Base-by-base conservation (phyloP, 2,797 vertebrate genomes). In the Epinephelus awoara region DNA sequence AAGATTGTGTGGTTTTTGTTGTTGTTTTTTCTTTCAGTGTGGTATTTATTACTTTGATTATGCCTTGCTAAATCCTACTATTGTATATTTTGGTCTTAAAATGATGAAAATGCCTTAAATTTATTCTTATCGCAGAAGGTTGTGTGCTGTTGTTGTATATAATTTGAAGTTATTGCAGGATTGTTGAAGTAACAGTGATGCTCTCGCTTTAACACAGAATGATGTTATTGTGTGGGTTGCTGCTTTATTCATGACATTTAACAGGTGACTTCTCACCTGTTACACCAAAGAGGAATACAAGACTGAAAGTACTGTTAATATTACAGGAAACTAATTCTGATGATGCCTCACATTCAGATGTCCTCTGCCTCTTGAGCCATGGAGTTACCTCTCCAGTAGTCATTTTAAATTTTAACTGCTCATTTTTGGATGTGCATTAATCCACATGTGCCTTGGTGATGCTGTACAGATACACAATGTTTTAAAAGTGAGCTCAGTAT, bases 11-110 rank as follows among this genome's bases (percentile, higher is more conserved):
- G 29, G 55, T 84, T 74, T 21, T 3, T 69, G 47, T 51, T 50
- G 55, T 84, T 74, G n/a, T 3, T 69, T 50, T 50, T 63, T 29
- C 18, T 55, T 72, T 23, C 19, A 19, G 50, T 75, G 46, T 64
- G 71, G 1, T 85, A 86, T 91, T 89, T 92, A 88, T 90, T 80
- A 27, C 50, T 83, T 86, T 76, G 19, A 73, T 70, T 50, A 78
- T 63, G 29, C 62, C 47, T 78, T 68, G 57, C 10, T 62, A 18
- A 74, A 70, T 80, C 63, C 57, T 15, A 38, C 51, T 23, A 18
- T 52, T 80, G 51, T 77, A 56, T 44, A 56, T 72, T 42, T 62
- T 80, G n/a, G 7, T 75, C 4, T 72, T 73, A 34, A 78, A 64
- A 78, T 42, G 0, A 65, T 57, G 8, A 55, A 17, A 4, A 69